These are phyloP conservation scores for Microplitis manilae DNA, from an alignment of 2,888 invertebrate genomes.

Conservation along the genomic window DNA sequence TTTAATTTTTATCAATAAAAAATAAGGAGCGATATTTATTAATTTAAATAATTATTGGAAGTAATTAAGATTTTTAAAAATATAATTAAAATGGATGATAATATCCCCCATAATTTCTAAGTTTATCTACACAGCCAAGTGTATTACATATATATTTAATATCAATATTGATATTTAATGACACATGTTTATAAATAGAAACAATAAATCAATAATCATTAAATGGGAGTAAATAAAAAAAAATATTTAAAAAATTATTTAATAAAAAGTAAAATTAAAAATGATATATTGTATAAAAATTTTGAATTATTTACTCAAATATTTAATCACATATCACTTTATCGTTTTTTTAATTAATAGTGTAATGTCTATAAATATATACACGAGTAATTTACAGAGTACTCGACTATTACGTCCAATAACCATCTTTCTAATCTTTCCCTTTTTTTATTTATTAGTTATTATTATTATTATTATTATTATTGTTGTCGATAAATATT, in stretches of 20 bases:
- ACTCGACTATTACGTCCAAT: conserved; percentile 51
- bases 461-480: conserved; percentile 51
- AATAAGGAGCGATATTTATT: not conserved
- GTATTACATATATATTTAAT: conserved; percentile 27
- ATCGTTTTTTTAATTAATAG: conserved; percentile 42
- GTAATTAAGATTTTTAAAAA: conserved; percentile 1
- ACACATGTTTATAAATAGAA: conserved; percentile 28
- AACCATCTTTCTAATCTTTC: conserved; percentile 37
- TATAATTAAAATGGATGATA: conserved; percentile 15
- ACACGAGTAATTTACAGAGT: conserved; percentile 66
- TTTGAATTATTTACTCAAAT: conserved; percentile 19
- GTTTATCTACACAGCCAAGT: conserved; percentile 48
- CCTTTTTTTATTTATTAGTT: conserved; percentile 48
- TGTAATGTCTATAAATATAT: conserved; percentile 58
- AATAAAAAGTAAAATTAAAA: not conserved
- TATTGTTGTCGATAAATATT: conserved; percentile 43
- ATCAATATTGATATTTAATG: not conserved
- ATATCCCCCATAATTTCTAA: conserved; percentile 16
- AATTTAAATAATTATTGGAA: not conserved
- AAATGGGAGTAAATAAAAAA: not conserved
- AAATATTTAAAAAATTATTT: not conserved
- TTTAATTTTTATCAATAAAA: conserved; percentile 13
- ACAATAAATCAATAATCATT: not conserved
- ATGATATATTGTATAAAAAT: not conserved
- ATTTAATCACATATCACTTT: conserved; percentile 34